These are phyloP conservation scores for Turnix velox DNA, from an alignment of 2,113 vertebrate species.

Conservation along the genomic window DNA sequence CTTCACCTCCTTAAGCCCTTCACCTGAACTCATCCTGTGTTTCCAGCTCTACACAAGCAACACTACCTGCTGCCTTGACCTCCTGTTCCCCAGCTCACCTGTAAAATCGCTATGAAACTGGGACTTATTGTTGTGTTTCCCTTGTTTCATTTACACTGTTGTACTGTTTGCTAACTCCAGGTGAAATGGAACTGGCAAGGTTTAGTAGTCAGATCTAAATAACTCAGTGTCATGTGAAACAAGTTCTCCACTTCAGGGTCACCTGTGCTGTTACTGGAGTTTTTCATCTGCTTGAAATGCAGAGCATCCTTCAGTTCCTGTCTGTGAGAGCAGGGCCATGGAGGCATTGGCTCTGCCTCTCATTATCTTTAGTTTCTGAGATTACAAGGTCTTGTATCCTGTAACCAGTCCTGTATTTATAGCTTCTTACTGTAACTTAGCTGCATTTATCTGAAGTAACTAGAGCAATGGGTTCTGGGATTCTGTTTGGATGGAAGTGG, in stretches of 20 bases:
- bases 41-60: neutral
- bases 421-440: neutral
- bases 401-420: neutral
- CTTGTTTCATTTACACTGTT: neutral
- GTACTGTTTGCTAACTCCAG: neutral
- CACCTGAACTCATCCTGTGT: neutral
- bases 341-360: accelerated
- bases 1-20: neutral
- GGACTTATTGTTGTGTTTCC: neutral
- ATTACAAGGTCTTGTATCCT: neutral
- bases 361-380: neutral
- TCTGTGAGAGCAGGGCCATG: neutral
- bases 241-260: neutral
- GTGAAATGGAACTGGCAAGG: neutral
- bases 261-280: neutral
- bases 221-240: accelerated
- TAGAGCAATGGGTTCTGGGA: neutral
- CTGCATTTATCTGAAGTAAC: neutral
- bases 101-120: neutral
- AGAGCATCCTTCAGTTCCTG: neutral
- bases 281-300: neutral
- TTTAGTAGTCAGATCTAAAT: neutral
- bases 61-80: neutral
- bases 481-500: no score
- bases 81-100: neutral